A percentile compares a stretch with the other conserved stretches of the same genome.
Evolutionary conservation across 2,888 invertebrate genomes (phyloP).

Genomic region (Clivina fossor): DNA sequence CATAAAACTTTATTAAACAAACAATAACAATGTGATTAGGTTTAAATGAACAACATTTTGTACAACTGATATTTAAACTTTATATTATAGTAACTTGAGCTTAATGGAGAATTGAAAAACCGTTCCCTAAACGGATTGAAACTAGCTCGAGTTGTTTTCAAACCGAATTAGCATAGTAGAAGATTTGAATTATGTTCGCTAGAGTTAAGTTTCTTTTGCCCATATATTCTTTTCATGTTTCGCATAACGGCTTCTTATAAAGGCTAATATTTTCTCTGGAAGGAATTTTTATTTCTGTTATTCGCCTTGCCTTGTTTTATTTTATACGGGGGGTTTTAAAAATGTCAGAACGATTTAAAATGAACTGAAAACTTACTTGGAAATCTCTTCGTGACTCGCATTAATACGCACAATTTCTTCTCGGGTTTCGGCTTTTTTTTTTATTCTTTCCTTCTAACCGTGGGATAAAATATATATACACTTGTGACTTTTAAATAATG

Average conservation of each 20-base stretch:
- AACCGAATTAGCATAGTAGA: slow-evolving; percentile 6
- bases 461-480: slow-evolving; percentile 7
- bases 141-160: no score
- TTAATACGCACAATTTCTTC: no score
- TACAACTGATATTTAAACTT: no score
- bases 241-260: no score
- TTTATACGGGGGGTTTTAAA: neutral
- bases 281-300: slow-evolving; percentile 15
- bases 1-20: no score
- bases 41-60: no score
- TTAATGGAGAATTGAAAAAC: no score
- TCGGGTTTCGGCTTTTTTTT: slow-evolving; percentile 8
- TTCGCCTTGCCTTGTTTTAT: slow-evolving; percentile 11
- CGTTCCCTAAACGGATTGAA: slow-evolving; percentile 5
- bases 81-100: no score
- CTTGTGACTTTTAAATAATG: slow-evolving; percentile 13
- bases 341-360: slow-evolving; percentile 14
- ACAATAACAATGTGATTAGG: no score
- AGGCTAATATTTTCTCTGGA: no score
- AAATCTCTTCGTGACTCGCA: slow-evolving; percentile 7
- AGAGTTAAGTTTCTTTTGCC: slow-evolving; percentile 7
- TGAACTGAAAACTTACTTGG: slow-evolving; percentile 14
- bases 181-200: slow-evolving; percentile 1
- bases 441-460: neutral
- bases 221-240: slow-evolving; percentile 8